phyloP scores from a whole-genome alignment of 2,888 invertebrate genomes.

The Andrena marginata region DNA sequence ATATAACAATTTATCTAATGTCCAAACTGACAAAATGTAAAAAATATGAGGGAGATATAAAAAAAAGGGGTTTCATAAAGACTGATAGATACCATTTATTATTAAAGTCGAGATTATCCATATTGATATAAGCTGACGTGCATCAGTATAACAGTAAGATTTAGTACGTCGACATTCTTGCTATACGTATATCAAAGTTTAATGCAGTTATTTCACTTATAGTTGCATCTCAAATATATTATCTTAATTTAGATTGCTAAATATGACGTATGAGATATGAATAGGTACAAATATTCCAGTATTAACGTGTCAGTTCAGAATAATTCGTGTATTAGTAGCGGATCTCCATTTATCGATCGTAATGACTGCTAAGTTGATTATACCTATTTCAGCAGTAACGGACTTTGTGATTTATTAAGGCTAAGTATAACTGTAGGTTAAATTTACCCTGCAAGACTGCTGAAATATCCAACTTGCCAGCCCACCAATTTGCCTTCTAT shows the following conservation, averaged over 20 bases:
- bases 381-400: constrained; percentile 36
- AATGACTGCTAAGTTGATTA: constrained; percentile 55
- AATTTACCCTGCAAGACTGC: constrained; percentile 60
- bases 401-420: constrained; percentile 67
- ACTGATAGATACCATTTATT: no score
- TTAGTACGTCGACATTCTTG: no score
- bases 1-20: no score
- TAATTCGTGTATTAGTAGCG: constrained; percentile 3
- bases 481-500: constrained; percentile 69
- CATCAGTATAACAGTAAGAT: no score
- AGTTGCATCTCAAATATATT: no score
- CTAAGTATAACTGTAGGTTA: constrained; percentile 37
- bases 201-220: no score
- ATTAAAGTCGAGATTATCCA: no score
- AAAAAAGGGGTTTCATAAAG: no score
- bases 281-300: background rate
- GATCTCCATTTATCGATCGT: constrained; percentile 64
- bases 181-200: no score
- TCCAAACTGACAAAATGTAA: no score
- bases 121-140: no score
- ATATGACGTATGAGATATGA: constrained; percentile 13
- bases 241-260: background rate
- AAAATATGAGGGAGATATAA: no score
- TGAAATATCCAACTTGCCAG: constrained; percentile 62
- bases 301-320: background rate